Evolutionary conservation across 1,140 invertebrate species (phyloP), one percentile per base, ranked within the genome.

Genomic region (Metaphire vulgaris): DNA sequence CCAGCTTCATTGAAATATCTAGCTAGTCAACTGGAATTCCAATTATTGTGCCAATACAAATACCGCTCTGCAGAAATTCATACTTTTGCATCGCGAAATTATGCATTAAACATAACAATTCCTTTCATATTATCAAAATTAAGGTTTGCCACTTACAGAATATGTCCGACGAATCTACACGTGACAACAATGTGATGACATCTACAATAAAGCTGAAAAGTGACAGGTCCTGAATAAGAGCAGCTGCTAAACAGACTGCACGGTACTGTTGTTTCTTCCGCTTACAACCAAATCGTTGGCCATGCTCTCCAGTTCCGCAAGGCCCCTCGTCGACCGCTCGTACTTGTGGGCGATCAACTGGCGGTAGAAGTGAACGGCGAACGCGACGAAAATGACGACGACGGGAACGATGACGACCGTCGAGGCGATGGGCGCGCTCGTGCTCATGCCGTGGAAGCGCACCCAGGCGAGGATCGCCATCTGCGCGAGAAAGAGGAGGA

Each of bases 391-490:
- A 32, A 97, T 88, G 75, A 97, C 90, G 75, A 96, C 89, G 2
- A 96, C 93, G 0, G 95, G 95, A 81, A 97, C 91, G 6, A 98
- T 89, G 1, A 98, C 90, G 1, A 93, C 90, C 73, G 93, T 94
- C 0, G 94, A 93, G 0, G 93, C 93, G 90, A 93, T 94, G 0
- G 94, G 93, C 0, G 93, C 93, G 1, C 28, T 16, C 28, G 28
- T 69, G 2, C 67, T 79, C 32, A 67, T 16, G 28, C 29, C 29
- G 31, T 76, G 67, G 69, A 79, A 79, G 56, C 77, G 68, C 1
- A 89, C 85, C 93, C 95, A 98, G 84, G 94, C 97, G 0, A 98
- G 89, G 77, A 99, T 92, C 0, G 93, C 95, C 75, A 99, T 96
- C 88, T 98, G 96, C 16, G 94, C 88, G 16, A 99, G 88, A 84